Percentiles rank a stretch among this genome's conserved stretches.
phyloP scores from a whole-genome alignment of 2,888 invertebrate species.

The Orthosia gracilis region DNA sequence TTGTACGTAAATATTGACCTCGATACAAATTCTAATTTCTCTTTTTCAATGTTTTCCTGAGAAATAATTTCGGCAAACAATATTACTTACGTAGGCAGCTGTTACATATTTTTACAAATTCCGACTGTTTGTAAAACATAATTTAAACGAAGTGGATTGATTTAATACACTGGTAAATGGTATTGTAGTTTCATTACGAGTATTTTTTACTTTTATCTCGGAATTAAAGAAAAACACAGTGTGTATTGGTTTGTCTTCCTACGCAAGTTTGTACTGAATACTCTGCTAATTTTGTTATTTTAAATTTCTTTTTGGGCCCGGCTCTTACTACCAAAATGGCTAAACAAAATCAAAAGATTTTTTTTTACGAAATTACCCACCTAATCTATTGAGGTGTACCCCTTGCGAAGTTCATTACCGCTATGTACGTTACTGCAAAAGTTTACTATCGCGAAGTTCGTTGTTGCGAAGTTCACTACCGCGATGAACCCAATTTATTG shows the following conservation, averaged over 20 bases:
- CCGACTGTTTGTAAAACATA: constrained; percentile 32
- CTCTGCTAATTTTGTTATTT: constrained; percentile 6
- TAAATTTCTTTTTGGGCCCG: background rate
- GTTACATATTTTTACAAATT: constrained; percentile 24
- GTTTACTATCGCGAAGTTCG: too few relatives aligned
- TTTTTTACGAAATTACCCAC: background rate
- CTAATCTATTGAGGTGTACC: too few relatives aligned
- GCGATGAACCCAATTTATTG: too few relatives aligned
- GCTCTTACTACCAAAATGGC: background rate
- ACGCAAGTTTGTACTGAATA: background rate
- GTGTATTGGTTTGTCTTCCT: constrained; percentile 11
- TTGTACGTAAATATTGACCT: constrained; percentile 22
- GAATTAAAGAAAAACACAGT: constrained; percentile 38
- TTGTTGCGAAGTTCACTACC: too few relatives aligned
- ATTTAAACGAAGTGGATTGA: constrained; percentile 22
- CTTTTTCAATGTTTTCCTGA: background rate
- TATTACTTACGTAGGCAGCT: constrained; percentile 12
- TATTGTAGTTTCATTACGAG: constrained; percentile 28
- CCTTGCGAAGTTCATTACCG: too few relatives aligned
- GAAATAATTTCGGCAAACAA: constrained; percentile 35
- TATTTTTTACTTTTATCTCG: constrained; percentile 12
- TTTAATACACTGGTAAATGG: constrained; percentile 38
- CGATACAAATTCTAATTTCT: constrained; percentile 10
- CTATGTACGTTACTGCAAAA: too few relatives aligned
- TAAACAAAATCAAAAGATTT: background rate